Conservation (phyloP, 1,140 invertebrate genomes). For the Rhagoletis zephyria region DNA sequence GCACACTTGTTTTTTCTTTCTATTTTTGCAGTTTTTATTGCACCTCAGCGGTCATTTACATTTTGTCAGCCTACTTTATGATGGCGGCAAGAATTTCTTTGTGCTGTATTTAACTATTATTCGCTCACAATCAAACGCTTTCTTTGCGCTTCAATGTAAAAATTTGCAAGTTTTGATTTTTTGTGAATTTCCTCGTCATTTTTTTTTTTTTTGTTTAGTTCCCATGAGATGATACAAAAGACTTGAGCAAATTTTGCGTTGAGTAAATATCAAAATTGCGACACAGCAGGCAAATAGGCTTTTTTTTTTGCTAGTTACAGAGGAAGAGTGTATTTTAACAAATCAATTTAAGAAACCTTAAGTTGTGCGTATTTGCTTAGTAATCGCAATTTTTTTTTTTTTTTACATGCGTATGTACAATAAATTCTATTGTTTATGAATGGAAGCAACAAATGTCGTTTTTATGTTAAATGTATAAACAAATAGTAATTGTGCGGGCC, state of each 20-base stretch:
- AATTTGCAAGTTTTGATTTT: background rate
- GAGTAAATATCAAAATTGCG: background rate
- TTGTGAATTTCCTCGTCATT: background rate
- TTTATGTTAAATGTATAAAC: constrained; percentile 19
- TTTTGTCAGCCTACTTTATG: too few relatives aligned
- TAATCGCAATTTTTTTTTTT: background rate
- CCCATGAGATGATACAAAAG: background rate
- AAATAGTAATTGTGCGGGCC: background rate
- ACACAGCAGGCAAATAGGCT: background rate
- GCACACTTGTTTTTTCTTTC: too few relatives aligned
- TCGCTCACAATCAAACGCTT: background rate
- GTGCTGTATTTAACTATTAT: too few relatives aligned
- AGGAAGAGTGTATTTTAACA: background rate
- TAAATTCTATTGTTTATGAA: constrained; percentile 35
- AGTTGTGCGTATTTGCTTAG: background rate
- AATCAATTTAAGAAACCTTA: background rate
- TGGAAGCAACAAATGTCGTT: background rate
- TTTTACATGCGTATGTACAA: background rate
- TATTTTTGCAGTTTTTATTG: too few relatives aligned
- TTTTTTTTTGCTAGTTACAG: background rate
- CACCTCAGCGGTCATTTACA: too few relatives aligned
- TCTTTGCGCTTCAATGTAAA: background rate
- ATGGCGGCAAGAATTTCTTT: too few relatives aligned
- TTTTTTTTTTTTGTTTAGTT: background rate
- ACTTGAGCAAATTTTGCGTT: background rate